Base-by-base conservation (phyloP, 2,113 vertebrate species). In the Electrona antarctica region DNA sequence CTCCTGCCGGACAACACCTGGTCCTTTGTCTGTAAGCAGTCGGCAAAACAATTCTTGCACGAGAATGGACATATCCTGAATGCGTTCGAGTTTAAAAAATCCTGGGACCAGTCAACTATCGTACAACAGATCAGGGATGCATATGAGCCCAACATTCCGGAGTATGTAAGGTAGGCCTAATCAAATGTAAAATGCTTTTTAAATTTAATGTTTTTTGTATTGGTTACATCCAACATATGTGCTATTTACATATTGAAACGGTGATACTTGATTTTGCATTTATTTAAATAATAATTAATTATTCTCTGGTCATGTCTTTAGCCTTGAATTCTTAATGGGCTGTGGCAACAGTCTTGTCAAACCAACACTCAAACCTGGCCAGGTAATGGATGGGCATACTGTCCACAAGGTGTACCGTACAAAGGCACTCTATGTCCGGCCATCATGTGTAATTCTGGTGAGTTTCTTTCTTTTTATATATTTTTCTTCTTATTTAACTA, bases 311-410 rank as follows among this genome's bases (percentile, higher is more conserved):
- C 10, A 21, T 4, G 4, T 54, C 48, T 56, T 29, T n/a, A 55
- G 55, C 41, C 15, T 68, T 7, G 4, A 73, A 15, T 47, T 76
- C 33, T 15, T 76, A 52, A 69, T 76, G 73, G 60, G 15, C 8
- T 69, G 73, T 76, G 73, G 73, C 45, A 29, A 75, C 52, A 69
- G 58, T 48, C 11, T 69, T 41, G 45, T 76, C 21, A 6, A 7
- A 12, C 73, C 73, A 7, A 69, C 48, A 57, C 45, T 64, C 8
- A 8, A n/a, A 7, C 50, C 45, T 21, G 65, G 59, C 12, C 66
- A 76, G 47, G 66, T 63, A 13, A 21, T 64, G 51, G 11, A 29
- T 64, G 73, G 8, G 0, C 15, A 11, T 28, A 57, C 69, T 7
- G 69, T 75, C 50, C 65, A 69, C 33, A 69, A 68, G 54, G 50